These are phyloP conservation scores for Rhyzopertha dominica DNA, from an alignment of 1,140 invertebrate genomes.

Conservation along the genomic window DNA sequence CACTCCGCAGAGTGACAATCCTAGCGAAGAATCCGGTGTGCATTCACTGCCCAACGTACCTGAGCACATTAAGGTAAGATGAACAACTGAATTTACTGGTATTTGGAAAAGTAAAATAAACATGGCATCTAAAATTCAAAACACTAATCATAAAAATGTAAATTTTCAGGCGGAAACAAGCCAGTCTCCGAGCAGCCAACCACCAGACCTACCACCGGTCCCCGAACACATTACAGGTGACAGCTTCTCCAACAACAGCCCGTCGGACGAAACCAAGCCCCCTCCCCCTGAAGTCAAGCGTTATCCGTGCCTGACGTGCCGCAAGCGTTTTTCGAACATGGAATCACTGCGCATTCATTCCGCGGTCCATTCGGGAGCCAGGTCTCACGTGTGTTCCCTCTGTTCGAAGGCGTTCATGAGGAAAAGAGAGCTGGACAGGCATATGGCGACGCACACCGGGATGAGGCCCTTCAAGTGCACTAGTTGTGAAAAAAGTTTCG, in stretches of 20 bases:
- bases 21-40: conserved; percentile 2
- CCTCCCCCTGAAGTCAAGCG: conserved; percentile 8
- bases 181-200: too few relatives aligned
- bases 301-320: conserved; percentile 49
- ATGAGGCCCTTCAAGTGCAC: conserved; percentile 57
- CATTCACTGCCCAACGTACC: conserved; percentile 10
- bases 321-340: conserved; percentile 49
- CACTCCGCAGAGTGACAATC: conserved; percentile 10
- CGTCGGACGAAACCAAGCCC: conserved; percentile 2
- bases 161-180: too few relatives aligned
- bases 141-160: too few relatives aligned
- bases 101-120: too few relatives aligned
- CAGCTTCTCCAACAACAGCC: conserved; percentile 33
- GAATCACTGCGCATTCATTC: conserved; percentile 36
- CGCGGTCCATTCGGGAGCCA: conserved; percentile 28
- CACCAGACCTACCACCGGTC: conserved; percentile 47
- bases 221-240: conserved; percentile 52
- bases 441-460: conserved; percentile 56
- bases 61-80: conserved; percentile 25
- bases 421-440: conserved; percentile 59
- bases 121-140: too few relatives aligned
- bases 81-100: conserved; percentile 14
- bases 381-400: conserved; percentile 50
- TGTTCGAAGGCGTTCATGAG: conserved; percentile 60
- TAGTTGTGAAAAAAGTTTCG: conserved; percentile 59